A percentile compares a stretch with the other conserved stretches of the same genome.
phyloP scores from a whole-genome alignment of 2,797 vertebrate genomes.

The Psittacula derbiana region DNA sequence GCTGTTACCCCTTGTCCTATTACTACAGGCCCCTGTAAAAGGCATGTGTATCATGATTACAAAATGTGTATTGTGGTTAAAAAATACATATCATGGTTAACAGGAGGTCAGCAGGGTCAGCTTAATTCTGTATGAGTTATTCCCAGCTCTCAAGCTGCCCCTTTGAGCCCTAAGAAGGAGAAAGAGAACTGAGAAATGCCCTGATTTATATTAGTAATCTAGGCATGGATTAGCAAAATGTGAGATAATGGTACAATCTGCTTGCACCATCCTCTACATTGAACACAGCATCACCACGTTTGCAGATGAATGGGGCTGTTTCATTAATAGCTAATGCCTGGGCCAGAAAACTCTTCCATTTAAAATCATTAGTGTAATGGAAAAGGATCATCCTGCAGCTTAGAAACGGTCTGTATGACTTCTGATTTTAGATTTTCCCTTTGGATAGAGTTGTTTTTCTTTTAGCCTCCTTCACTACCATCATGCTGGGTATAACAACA shows the following conservation, averaged over 20 bases:
- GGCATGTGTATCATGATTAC: neutral
- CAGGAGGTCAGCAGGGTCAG: neutral
- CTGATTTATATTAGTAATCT: neutral
- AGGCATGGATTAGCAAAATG: neutral
- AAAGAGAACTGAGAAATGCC: neutral
- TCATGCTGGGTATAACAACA: neutral
- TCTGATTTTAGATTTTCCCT: neutral
- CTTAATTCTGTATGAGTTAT: neutral
- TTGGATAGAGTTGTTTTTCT: neutral
- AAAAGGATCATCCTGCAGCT: neutral
- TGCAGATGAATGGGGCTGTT: neutral
- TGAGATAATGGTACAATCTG: accelerated
- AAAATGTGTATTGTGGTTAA: neutral
- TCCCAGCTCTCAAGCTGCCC: neutral
- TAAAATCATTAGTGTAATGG: neutral
- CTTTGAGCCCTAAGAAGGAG: neutral
- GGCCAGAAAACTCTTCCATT: neutral
- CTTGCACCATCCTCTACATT: neutral
- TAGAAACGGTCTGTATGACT: neutral
- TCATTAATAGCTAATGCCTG: neutral
- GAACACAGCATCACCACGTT: neutral
- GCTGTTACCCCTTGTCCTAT: neutral
- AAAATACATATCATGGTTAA: neutral
- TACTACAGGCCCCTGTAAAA: neutral
- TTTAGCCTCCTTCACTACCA: neutral